Base-by-base conservation (phyloP, 2,797 vertebrate genomes). In the Tenualosa thibaudeaui region DNA sequence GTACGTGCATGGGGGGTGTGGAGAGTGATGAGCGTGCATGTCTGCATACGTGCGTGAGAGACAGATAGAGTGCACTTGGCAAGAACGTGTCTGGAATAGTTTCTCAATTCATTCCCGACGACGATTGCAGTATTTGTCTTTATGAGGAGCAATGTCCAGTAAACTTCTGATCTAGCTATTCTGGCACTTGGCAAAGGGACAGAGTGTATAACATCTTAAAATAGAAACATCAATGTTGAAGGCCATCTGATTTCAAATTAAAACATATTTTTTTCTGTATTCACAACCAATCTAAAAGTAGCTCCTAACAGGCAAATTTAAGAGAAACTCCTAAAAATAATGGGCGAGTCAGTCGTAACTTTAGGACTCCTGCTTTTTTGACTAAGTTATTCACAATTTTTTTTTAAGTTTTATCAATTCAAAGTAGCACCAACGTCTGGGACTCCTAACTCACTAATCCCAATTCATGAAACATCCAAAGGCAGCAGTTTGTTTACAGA, bases 111-210 rank as follows among this genome's bases (percentile, higher is more conserved):
- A 87, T 82, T 90, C 84, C 89, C 85, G 83, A 26, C 85, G 83
- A n/a, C 81, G 82, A 62, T 84, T 91, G 91, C 91, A 94, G 93
- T 94, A 89, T 94, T 93, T 93, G 87, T 90, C 62, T 81, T 85
- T 46, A 46, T 85, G 82, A 87, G 51, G 87, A 87, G 60, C 90
- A 87, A 90, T 88, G 90, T 91, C 56, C 88, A 88, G 22, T 81
- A 86, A 86, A 88, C 82, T 84, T 81, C 81, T 56, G 81, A 82
- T 17, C 24, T 5, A 17, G 15, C 13, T 71, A 37, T 71, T 31
- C 1, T 17, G 15, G 65, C 12, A 15, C 9, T 71, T 31, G 65
- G 65, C 65, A 71, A 31, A 37, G 24, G 24, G 24, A 31, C 62
- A 68, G 62, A 37, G 3, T 26, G 7, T 31, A 13, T 31, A 68